Base-by-base conservation (phyloP, 2,888 invertebrate genomes). In the Celastrina argiolus region DNA sequence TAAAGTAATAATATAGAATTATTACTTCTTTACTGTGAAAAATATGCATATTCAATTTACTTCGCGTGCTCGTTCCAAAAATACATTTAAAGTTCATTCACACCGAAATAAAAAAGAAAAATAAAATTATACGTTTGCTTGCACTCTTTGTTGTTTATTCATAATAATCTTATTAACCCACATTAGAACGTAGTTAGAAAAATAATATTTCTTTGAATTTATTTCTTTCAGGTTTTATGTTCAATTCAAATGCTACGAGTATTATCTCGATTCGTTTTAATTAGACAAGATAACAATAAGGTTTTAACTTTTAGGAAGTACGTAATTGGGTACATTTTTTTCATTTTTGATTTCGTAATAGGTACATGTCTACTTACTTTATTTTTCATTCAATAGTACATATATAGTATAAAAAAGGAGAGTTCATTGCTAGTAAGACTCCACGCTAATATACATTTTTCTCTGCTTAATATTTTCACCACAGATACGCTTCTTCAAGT, bases 1-100 rank as follows among this genome's bases (percentile, higher is more conserved):
- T 81, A 78, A 67, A 67, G 36, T 65, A 66, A 68, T 68, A 69
- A 66, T 67, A 67, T 65, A 65, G 26, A 59, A 59, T 59, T 59
- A 34, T 31, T n/a, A 59, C 10, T 59, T 34, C 16, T 59, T 59
- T 59, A 59, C 31, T 59, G 59, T 59, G 59, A 59, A 59, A 34
- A 59, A 59, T 16, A 59, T 34, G 18, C 34, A 59, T 16, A 59
- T 34, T 31, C 61, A 36, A 39, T 51, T 22, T 12, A 5, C 51
- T 51, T 4, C 10, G 51, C 51, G 12, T 26, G 51, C 51, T 51
- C 51, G 39, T 61, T 61, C 36, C 22, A 39, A 61, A 39, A 61
- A 22, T 61, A 39, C 18, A 61, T 61, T 61, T 22, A 61, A 22
- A 61, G 61, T 61, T 61, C 61, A 22, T 61, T 39, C 36, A 61